phyloP scores from a whole-genome alignment of 2,888 invertebrate genomes.

The Labia minor region DNA sequence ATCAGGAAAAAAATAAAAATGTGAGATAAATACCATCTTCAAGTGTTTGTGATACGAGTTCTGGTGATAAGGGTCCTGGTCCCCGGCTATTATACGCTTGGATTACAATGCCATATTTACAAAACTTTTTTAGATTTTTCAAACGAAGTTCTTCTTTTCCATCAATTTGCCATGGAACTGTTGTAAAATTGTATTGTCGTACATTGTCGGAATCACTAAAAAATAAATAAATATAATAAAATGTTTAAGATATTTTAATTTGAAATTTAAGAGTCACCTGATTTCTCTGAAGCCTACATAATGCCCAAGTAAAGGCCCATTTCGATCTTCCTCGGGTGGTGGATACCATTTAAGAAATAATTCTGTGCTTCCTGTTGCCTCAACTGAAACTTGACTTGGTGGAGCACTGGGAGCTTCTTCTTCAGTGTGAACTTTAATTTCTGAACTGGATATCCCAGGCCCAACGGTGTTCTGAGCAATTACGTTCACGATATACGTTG shows the following conservation, averaged over 20 bases:
- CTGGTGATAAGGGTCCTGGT: conserved; percentile 30
- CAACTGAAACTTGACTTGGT: conserved; percentile 28
- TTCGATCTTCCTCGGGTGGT: conserved; percentile 31
- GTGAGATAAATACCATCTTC: conserved; percentile 31
- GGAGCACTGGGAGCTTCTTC: conserved; percentile 27
- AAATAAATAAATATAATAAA: not conserved
- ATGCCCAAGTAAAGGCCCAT: conserved; percentile 31
- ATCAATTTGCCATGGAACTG: conserved; percentile 23
- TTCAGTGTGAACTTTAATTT: conserved; percentile 26
- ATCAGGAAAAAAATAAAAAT: no score
- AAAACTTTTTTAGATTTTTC: conserved; percentile 30
- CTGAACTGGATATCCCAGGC: conserved; percentile 29
- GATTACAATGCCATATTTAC: conserved; percentile 31
- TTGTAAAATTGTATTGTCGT: conserved; percentile 24
- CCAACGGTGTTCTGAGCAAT: conserved; percentile 48
- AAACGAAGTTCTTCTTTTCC: conserved; percentile 27
- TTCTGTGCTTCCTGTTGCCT: conserved; percentile 28
- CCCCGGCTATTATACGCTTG: conserved; percentile 33
- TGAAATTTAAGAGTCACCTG: conserved; percentile 24
- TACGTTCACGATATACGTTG: conserved; percentile 45
- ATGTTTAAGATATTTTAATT: not conserved
- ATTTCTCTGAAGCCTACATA: conserved; percentile 30
- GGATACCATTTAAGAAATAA: conserved; percentile 30
- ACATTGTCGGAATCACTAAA: conserved; percentile 23
- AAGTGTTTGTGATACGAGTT: conserved; percentile 32